Base-by-base conservation (phyloP, 1,140 invertebrate species). In the Drosophila elegans region DNA sequence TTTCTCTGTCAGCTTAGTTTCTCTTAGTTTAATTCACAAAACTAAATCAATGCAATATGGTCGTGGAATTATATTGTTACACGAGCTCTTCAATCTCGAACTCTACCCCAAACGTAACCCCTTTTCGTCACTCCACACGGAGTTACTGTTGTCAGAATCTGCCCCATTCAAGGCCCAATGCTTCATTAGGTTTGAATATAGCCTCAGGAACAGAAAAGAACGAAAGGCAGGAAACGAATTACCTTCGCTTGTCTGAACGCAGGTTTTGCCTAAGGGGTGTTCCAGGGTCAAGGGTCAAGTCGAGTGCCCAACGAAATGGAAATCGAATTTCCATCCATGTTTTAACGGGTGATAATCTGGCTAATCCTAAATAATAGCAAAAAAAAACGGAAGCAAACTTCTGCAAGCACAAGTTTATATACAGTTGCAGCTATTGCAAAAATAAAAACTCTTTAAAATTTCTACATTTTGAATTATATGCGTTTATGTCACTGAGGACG, bases 171-270 rank as follows among this genome's bases (percentile, higher is more conserved):
- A 13, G 21, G 27, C 5, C 36, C 46, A 32, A 78, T 67, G 64
- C 78, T 86, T 86, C 69, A 85, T 85, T 85, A 81, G 46, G 51
- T 53, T 21, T 56, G 21, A 55, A 55, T 75, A 45, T 67, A 34
- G 80, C 82, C 74, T 39, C 36, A 9, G 46, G 74, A 32, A 46
- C 13, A 45, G 68, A 32, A 12, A 54, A 63, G 46, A 41, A 16
- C 10, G 12, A 29, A 21, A 39, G 49, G 42, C 54, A 66, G 78
- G 60, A 78, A 64, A 49, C 57, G 64, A 81, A 85, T 85, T 85
- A 81, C 78, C 78, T 75, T 74, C 82, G 77, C 82, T 85, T 86
- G 82, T 86, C 72, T 59, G 72, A 62, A 55, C 66, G 67, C 45
- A 49, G 73, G 46, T 39, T 59, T 27, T 39, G 59, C 73, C 77